Percentiles rank a stretch among this genome's conserved stretches.
Evolutionary conservation across 2,797 vertebrate genomes (phyloP).

Genomic region (Lophotriccus pileatus): DNA sequence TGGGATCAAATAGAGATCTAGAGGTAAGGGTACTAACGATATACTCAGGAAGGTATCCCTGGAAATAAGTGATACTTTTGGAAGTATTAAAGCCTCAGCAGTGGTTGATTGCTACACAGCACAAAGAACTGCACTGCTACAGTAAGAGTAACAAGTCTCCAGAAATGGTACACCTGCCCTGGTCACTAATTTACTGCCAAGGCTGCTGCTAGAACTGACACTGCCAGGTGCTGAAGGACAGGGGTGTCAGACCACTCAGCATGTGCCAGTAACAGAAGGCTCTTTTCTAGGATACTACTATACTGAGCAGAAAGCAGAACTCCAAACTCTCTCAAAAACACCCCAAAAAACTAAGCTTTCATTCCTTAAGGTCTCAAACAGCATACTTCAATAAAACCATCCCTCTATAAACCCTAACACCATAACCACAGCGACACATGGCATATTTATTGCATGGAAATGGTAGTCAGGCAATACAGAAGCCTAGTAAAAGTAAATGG

Average conservation of each 20-base stretch:
- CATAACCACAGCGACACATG: neutral
- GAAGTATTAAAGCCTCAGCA: neutral
- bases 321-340: too few species aligned
- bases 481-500: neutral
- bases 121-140: neutral
- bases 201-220: neutral
- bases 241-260: rapidly evolving
- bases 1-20: neutral
- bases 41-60: neutral
- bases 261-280: neutral
- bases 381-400: neutral
- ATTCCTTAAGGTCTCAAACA: neutral
- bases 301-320: neutral
- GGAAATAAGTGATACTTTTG: neutral
- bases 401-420: neutral
- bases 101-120: neutral
- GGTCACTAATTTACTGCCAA: rapidly evolving
- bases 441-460: neutral
- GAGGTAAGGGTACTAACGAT: rapidly evolving
- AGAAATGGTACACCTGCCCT: neutral
- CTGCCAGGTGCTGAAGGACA: too few species aligned
- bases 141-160: neutral
- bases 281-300: neutral
- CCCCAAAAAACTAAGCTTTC: neutral
- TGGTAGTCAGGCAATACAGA: neutral